phyloP scores from a whole-genome alignment of 64 coral and sea anemone species.

The Orbicella faveolata region DNA sequence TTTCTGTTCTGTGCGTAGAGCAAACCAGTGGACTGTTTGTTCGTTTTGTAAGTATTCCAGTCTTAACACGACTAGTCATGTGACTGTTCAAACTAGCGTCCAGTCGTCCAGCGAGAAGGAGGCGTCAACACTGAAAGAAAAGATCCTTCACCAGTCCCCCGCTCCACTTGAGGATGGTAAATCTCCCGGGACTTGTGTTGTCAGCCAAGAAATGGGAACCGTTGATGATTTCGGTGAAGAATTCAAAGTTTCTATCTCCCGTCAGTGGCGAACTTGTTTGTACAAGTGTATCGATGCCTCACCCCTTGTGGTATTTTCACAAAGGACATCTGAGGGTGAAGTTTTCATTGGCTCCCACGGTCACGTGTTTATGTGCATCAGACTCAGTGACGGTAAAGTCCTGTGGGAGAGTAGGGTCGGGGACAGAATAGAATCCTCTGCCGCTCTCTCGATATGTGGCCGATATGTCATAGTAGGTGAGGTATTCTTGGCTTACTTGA shows the following conservation, averaged over 20 bases:
- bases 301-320: conserved; percentile 71
- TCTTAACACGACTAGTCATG: neutral
- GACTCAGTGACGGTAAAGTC: conserved; percentile 58
- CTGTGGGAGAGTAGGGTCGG: conserved; percentile 77
- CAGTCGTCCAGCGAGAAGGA: neutral
- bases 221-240: neutral
- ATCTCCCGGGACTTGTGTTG: neutral
- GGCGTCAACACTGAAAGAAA: neutral
- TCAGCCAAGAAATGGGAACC: neutral
- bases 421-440: conserved; percentile 91
- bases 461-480: conserved; percentile 80
- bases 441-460: conserved; percentile 74
- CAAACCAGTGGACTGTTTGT: conserved; percentile 51
- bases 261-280: conserved; percentile 62
- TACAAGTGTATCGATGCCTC: conserved; percentile 95
- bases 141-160: neutral
- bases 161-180: neutral
- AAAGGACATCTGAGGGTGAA: conserved; percentile 30
- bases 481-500: neutral
- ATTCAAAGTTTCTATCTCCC: conserved; percentile 5
- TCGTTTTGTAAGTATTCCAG: conserved; percentile 12
- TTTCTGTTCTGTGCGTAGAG: conserved; percentile 54
- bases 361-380: conserved; percentile 75
- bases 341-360: conserved; percentile 93
- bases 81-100: neutral